Base-by-base conservation (phyloP, 2,797 vertebrate genomes). In the Smutsia temminckii region DNA sequence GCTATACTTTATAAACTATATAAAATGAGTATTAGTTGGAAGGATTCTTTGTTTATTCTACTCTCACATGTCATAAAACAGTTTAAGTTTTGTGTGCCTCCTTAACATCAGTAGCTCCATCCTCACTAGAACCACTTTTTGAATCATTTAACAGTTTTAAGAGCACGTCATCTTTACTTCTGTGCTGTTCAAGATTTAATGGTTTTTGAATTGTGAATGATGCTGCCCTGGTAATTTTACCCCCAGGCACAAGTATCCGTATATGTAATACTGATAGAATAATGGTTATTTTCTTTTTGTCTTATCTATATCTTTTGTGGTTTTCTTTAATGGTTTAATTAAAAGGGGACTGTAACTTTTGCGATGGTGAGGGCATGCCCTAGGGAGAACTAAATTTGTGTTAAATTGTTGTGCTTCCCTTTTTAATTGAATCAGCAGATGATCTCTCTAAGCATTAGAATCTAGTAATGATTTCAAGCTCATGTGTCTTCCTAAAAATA, bases 61-160 rank as follows among this genome's bases (percentile, higher is more conserved):
- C 13, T 49, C 17, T 94, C 57, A 83, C 9, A n/a, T 64, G 78
- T 95, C 34, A 68, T 85, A 53, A 69, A 77, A 53, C 29, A 71
- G 1, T 84, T 94, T 71, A 86, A 53, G 13, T 95, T 87, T 88
- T 79, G 40, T 1, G 16, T 84, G 17, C 25, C n/a, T 87, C 51
- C 89, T 88, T 89, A 91, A 84, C 29, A 46, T 85, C 29, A 75
- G 59, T 79, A 92, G 21, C 40, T 96, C 83, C 49, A 87, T 75
- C 32, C 18, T 86, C 21, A 75, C 20, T 42, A 74, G 17, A 96
- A 77, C 46, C 11, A 51, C 42, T 69, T 69, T 69, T 69, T 40
- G 0, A 1, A 40, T 63, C 55, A 57, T 66, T 86, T 83, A 37
- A 85, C 25, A 46, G 3, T 92, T 84, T 92, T 64, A 97, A 91